Evolutionary conservation across 1,140 invertebrate species (phyloP).

Genomic region (Zeugodacus cucurbitae): DNA sequence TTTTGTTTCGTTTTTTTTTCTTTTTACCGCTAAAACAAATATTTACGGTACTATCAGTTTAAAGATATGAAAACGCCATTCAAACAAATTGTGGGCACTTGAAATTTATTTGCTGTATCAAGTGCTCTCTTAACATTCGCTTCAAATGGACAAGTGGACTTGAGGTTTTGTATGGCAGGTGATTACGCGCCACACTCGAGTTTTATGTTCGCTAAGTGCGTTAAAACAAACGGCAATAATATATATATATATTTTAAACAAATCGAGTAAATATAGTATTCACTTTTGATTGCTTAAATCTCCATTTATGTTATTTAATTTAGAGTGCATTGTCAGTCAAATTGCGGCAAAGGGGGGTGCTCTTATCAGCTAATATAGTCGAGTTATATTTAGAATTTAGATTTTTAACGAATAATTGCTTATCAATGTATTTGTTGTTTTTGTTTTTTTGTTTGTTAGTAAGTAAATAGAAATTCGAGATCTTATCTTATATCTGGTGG

Average conservation of each 20-base stretch:
- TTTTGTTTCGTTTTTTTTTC: neutral
- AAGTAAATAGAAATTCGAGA: too few species aligned
- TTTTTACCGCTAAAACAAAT: neutral
- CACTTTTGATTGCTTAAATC: too few species aligned
- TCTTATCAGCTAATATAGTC: too few species aligned
- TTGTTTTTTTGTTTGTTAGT: too few species aligned
- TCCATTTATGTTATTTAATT: too few species aligned
- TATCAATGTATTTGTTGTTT: too few species aligned
- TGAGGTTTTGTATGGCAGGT: neutral
- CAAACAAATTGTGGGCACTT: slow-evolving; percentile 32
- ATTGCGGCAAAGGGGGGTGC: too few species aligned
- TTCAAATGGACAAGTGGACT: neutral
- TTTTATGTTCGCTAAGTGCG: neutral
- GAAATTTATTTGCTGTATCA: slow-evolving; percentile 34
- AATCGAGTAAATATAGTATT: neutral
- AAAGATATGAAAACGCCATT: slow-evolving; percentile 4
- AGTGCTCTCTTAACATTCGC: neutral
- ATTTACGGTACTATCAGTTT: slow-evolving; percentile 19
- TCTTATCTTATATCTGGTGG: too few species aligned
- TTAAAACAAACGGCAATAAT: neutral
- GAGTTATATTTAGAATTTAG: too few species aligned
- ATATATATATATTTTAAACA: neutral
- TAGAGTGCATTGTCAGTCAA: too few species aligned
- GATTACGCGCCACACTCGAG: neutral
- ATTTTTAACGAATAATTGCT: too few species aligned